Evolutionary conservation across 2,888 invertebrate genomes (phyloP), one percentile per base, ranked within the genome.

Genomic region (Elegia similella): DNA sequence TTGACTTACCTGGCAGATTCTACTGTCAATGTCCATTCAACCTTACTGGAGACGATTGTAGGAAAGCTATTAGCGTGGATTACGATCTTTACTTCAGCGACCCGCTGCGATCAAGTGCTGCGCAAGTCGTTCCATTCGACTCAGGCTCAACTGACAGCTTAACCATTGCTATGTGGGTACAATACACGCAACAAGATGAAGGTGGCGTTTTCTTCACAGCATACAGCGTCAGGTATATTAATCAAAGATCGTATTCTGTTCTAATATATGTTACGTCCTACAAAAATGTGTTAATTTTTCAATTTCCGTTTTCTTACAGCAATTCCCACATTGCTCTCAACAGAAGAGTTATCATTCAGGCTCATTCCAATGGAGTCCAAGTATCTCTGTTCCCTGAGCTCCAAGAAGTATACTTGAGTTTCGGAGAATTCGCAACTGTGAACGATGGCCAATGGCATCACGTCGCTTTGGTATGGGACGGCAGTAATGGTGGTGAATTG

Each of bases 371-470:
- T 68, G 98, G 98, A n/a, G 96, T 98, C 2, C 96, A 97, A 83
- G 95, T 98, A 13, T 97, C 97, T 0, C 84, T 98, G 16, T 98
- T 98, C 93, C 94, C 95, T 32, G 97, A 98, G 76, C 86, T 96
- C 8, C 96, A 96, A 83, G 97, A 98, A 73, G 96, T 97, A 0
- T 98, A 98, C 86, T 88, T 98, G 44, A 96, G 97, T 68, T 98
- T 98, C 85, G 94, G 96, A 55, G 97, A 97, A 84, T 98, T 96
- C 71, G 97, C 98, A 0, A 97, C 97, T 0, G 95, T 98, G 16
- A 98, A 98, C 75, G 98, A 98, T 75, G 98, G 98, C 3, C 97
- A 97, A 77, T 98, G 98, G 98, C 98, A 98, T 90, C 98, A 98
- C 75, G 95, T 98, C 32, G 97, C 98, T 42, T 93, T 99, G 55